Conservation (phyloP, 2,797 vertebrate species). For the Sebastes steindachneri region DNA sequence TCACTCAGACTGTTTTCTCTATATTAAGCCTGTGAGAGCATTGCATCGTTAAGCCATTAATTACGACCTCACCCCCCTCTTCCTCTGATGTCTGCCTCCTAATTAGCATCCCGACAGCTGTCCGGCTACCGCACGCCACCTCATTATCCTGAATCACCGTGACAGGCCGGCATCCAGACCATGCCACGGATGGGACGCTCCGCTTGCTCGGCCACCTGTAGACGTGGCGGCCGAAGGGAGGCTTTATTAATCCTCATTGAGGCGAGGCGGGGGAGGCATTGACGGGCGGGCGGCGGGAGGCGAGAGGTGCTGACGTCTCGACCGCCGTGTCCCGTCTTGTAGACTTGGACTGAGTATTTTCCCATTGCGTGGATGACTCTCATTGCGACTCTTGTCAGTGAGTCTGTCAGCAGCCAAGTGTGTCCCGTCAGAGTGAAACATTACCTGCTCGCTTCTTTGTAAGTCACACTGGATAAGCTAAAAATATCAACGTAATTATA, state of each 20-base stretch:
- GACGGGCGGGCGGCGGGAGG: neutral
- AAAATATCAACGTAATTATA: neutral
- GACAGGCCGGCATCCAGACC: slow-evolving; percentile 35
- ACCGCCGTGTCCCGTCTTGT: neutral
- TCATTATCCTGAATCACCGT: slow-evolving; percentile 31
- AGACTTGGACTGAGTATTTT: slow-evolving; percentile 4
- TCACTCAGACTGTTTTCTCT: slow-evolving; percentile 35
- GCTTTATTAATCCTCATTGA: neutral
- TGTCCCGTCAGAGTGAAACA: slow-evolving; percentile 8
- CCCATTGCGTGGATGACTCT: neutral
- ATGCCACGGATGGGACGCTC: neutral
- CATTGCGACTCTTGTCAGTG: neutral
- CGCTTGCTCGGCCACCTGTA: slow-evolving; percentile 2
- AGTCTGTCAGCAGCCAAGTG: slow-evolving; percentile 12
- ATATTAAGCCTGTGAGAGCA: slow-evolving; percentile 49
- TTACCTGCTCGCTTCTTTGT: neutral
- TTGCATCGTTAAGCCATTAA: slow-evolving; percentile 64
- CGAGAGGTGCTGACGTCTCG: neutral
- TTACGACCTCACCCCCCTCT: neutral
- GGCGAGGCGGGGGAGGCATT: neutral
- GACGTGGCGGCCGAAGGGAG: neutral
- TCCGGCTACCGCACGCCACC: slow-evolving; percentile 45
- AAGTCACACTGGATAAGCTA: neutral
- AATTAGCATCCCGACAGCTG: slow-evolving; percentile 63
- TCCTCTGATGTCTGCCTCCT: slow-evolving; percentile 47